These are phyloP conservation scores for Rhinolophus sinicus DNA, from an alignment of 2,113 vertebrate species.

Conservation along the genomic window DNA sequence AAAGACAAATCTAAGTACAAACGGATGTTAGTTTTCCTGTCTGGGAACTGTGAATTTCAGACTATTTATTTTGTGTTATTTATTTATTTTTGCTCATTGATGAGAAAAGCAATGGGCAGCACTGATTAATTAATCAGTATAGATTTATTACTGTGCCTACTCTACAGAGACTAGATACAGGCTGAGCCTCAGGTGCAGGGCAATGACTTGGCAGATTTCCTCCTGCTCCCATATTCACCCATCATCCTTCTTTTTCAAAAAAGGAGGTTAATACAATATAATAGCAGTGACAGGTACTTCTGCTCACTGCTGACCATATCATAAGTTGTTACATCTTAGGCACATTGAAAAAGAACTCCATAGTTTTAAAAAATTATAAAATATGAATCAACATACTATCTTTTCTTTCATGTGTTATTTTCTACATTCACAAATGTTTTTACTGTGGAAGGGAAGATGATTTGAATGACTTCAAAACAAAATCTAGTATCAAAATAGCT, in stretches of 20 bases:
- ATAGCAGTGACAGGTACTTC: slow-evolving; percentile 78
- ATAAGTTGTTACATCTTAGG: slow-evolving; percentile 74
- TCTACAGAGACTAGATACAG: background rate
- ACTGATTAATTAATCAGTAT: slow-evolving; percentile 70
- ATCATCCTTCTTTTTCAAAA: slow-evolving; percentile 65
- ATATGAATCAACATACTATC: slow-evolving; percentile 57
- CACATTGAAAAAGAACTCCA: slow-evolving; percentile 68
- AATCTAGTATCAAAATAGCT: background rate
- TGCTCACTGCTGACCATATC: slow-evolving; percentile 77
- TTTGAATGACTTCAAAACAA: background rate
- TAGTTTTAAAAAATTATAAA: slow-evolving; percentile 73
- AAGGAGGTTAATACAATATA: slow-evolving; percentile 77
- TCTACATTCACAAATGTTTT: background rate
- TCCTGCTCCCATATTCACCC: slow-evolving; percentile 65
- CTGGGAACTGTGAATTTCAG: background rate
- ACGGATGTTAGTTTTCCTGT: background rate
- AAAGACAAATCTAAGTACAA: background rate
- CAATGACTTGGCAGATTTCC: slow-evolving; percentile 69
- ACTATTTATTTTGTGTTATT: background rate
- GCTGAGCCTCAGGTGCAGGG: slow-evolving; percentile 66
- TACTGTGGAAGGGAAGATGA: background rate
- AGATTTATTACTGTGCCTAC: slow-evolving; percentile 63
- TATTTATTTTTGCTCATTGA: slow-evolving; percentile 49
- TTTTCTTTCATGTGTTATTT: slow-evolving; percentile 24
- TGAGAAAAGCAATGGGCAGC: background rate